These are phyloP conservation scores for Bugula neritina DNA, from an alignment of 2,888 invertebrate species.

Conservation along the genomic window DNA sequence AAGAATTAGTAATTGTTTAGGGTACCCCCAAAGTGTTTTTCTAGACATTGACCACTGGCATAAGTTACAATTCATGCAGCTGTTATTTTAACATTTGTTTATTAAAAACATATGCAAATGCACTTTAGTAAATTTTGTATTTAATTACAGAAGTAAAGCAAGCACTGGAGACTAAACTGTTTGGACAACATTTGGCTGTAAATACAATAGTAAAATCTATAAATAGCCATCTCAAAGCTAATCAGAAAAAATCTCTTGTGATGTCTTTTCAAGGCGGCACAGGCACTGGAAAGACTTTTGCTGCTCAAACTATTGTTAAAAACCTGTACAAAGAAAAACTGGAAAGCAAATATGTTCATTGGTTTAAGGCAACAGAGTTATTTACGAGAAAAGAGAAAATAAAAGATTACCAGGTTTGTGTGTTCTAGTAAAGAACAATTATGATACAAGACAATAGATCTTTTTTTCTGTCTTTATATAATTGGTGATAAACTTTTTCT, in stretches of 20 bases:
- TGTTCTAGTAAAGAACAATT: too few species aligned
- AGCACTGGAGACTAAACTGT: constrained; percentile 45
- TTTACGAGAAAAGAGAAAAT: constrained; percentile 64
- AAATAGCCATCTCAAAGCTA: constrained; percentile 60
- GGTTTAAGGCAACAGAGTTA: constrained; percentile 73
- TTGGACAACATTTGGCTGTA: constrained; percentile 72
- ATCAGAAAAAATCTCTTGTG: constrained; percentile 71
- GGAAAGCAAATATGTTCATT: constrained; percentile 70
- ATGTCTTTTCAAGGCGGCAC: constrained; percentile 72
- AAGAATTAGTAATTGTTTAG: too few species aligned
- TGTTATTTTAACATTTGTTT: too few species aligned
- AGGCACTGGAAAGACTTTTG: constrained; percentile 45
- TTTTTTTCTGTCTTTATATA: too few species aligned
- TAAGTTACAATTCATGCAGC: too few species aligned
- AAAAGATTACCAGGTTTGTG: constrained; percentile 58
- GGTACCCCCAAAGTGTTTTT: too few species aligned
- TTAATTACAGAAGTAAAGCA: constrained; percentile 46
- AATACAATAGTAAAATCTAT: constrained; percentile 66
- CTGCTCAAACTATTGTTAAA: constrained; percentile 52
- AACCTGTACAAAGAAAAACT: constrained; percentile 59
- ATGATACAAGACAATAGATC: too few species aligned
- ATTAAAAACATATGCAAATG: too few species aligned
- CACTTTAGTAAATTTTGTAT: too few species aligned
- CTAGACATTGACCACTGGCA: too few species aligned
- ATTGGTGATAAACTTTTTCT: too few species aligned